Percentiles rank a stretch among this genome's conserved stretches.
phyloP scores from a whole-genome alignment of 2,797 vertebrate genomes.

The Brachyalestes nurse region DNA sequence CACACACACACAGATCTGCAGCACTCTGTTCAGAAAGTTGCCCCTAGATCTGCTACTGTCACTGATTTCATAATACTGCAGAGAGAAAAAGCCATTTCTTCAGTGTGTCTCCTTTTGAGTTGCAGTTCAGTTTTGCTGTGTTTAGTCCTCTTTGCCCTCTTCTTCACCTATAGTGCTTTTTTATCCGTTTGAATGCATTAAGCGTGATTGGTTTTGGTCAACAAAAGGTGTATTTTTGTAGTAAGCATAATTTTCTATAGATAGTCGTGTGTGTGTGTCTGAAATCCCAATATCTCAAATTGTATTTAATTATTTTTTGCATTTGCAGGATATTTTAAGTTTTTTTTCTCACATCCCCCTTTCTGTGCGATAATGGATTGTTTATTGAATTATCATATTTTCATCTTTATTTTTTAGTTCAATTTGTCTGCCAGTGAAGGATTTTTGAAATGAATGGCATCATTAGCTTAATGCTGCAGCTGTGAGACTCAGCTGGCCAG shows the following conservation, averaged over 20 bases:
- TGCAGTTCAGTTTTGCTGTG: not conserved
- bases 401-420: not conserved
- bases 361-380: not conserved
- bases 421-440: not conserved
- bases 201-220: not conserved
- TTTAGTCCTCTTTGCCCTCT: not conserved
- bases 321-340: not conserved
- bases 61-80: conserved; percentile 29
- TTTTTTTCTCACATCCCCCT: not conserved
- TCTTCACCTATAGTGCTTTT: too few species aligned
- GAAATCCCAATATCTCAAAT: not conserved
- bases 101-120: not conserved
- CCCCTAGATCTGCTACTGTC: conserved; percentile 6
- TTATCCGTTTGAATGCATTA: not conserved
- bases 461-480: conserved; percentile 12
- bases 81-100: conserved; percentile 22
- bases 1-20: conserved; percentile 6
- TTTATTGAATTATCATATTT: not conserved
- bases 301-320: not conserved
- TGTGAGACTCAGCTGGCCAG: not conserved
- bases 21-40: conserved; percentile 16
- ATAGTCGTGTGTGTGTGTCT: not conserved
- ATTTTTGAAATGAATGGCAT: conserved; percentile 4
- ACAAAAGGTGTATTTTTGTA: not conserved
- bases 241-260: not conserved